Percentiles rank a stretch among this genome's conserved stretches.
Conservation (phyloP, 2,888 invertebrate genomes). For the Mesorhabditis sp. region DNA sequence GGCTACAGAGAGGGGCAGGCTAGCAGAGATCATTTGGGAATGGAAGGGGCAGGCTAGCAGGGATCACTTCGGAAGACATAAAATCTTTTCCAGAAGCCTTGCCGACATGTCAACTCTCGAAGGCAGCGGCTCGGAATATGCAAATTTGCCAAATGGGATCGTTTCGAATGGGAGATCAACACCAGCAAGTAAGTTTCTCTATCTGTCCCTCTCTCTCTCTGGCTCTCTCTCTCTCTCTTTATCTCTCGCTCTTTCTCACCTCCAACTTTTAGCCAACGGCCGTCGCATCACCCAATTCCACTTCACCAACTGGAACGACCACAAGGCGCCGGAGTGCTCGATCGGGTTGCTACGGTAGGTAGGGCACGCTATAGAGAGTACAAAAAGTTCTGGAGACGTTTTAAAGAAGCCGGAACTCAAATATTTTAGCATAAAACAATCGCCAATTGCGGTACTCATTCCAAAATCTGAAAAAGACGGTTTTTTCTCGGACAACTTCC, state of each 20-base stretch:
- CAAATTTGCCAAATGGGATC: slow-evolving; percentile 15
- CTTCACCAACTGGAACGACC: slow-evolving; percentile 92
- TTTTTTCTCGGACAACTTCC: too few relatives aligned
- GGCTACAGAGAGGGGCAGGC: too few relatives aligned
- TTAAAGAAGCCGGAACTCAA: background rate
- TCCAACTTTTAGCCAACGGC: slow-evolving; percentile 24
- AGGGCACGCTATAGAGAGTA: background rate
- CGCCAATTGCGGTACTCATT: too few relatives aligned
- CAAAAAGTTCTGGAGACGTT: background rate
- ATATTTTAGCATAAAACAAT: background rate
- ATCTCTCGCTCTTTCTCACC: too few relatives aligned
- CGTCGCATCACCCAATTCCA: slow-evolving; percentile 82
- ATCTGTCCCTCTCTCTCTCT: too few relatives aligned
- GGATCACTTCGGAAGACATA: too few relatives aligned
- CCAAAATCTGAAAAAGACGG: too few relatives aligned
- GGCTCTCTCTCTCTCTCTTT: too few relatives aligned
- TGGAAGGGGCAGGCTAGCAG: too few relatives aligned
- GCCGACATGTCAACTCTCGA: background rate
- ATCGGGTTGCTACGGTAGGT: slow-evolving; percentile 65
- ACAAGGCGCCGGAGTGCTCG: slow-evolving; percentile 89
- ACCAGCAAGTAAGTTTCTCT: background rate
- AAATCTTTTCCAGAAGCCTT: background rate
- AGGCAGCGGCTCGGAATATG: slow-evolving; percentile 15
- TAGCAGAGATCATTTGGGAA: too few relatives aligned
- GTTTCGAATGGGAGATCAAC: background rate